Conservation (phyloP, 2,797 vertebrate species). For the Petrocephalus sullivani region DNA sequence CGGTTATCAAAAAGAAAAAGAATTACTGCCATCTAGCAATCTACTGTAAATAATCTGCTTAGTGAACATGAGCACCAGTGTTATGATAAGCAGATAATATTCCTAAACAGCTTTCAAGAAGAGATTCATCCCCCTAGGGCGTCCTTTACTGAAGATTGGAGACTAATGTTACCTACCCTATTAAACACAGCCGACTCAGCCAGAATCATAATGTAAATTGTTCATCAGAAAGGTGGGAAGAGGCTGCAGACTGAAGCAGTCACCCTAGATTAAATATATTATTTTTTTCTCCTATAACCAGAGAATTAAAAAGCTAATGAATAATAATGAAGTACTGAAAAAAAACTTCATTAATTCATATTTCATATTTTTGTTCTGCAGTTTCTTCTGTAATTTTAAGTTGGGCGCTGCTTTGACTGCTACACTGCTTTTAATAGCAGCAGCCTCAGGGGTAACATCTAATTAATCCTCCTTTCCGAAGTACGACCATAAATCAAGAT, state of each 20-base stretch:
- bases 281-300: not conserved
- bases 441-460: not conserved
- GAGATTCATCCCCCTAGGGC: not conserved
- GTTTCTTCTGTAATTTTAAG: not conserved
- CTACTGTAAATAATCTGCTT: constrained; percentile 41
- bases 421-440: not conserved
- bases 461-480: not conserved
- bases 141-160: not conserved
- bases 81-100: constrained; percentile 39
- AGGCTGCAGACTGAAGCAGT: not conserved
- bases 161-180: not conserved
- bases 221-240: not conserved
- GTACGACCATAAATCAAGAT: not conserved
- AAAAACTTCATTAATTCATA: not conserved
- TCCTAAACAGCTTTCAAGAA: constrained; percentile 32
- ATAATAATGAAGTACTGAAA: not conserved
- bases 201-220: not conserved
- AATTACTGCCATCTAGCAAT: constrained; percentile 27
- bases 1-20: constrained; percentile 37
- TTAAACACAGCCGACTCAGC: not conserved
- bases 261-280: not conserved
- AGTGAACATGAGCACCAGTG: constrained; percentile 40
- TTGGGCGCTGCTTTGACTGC: not conserved
- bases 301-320: not conserved
- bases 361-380: not conserved